These are phyloP conservation scores for Gadopsis marmoratus DNA, from an alignment of 2,797 vertebrate species.

Conservation along the genomic window DNA sequence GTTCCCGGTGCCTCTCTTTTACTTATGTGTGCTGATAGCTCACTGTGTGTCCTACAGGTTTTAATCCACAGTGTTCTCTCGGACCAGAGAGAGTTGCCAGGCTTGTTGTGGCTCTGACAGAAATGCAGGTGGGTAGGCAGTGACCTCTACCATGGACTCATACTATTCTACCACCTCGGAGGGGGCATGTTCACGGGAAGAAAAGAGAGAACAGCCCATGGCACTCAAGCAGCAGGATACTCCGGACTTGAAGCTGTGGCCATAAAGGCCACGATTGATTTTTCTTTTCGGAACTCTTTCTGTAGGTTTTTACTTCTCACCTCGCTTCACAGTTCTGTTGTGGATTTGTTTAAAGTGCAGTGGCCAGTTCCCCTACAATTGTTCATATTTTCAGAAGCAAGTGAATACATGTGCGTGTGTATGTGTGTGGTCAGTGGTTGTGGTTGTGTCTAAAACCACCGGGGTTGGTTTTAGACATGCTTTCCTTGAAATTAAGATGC, in stretches of 20 bases:
- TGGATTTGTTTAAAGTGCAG: slow-evolving; percentile 62
- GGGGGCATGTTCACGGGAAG: slow-evolving; percentile 76
- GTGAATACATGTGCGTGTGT: background rate
- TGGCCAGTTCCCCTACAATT: slow-evolving; percentile 18
- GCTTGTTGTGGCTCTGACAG: slow-evolving; percentile 44
- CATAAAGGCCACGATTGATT: slow-evolving; percentile 83
- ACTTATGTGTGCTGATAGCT: slow-evolving; percentile 25
- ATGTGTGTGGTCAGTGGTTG: slow-evolving; percentile 22
- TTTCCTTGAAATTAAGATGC: slow-evolving; percentile 74
- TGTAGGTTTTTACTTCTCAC: slow-evolving; percentile 60
- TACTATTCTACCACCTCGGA: slow-evolving; percentile 75
- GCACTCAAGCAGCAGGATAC: slow-evolving; percentile 82
- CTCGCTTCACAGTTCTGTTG: slow-evolving; percentile 49
- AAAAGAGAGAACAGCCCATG: slow-evolving; percentile 70
- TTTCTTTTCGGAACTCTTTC: slow-evolving; percentile 51
- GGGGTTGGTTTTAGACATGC: slow-evolving; percentile 27
- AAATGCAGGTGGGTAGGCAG: slow-evolving; percentile 57
- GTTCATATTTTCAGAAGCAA: slow-evolving; percentile 31
- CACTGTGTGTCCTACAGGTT: slow-evolving; percentile 50
- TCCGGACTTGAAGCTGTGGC: slow-evolving; percentile 71
- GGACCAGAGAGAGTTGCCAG: slow-evolving; percentile 18
- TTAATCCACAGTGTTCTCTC: slow-evolving; percentile 42
- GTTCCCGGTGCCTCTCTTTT: slow-evolving; percentile 17
- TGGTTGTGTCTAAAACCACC: slow-evolving; percentile 5
- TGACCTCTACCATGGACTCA: slow-evolving; percentile 77